phyloP scores from a whole-genome alignment of 2,113 vertebrate species.

The Fukomys damarensis region DNA sequence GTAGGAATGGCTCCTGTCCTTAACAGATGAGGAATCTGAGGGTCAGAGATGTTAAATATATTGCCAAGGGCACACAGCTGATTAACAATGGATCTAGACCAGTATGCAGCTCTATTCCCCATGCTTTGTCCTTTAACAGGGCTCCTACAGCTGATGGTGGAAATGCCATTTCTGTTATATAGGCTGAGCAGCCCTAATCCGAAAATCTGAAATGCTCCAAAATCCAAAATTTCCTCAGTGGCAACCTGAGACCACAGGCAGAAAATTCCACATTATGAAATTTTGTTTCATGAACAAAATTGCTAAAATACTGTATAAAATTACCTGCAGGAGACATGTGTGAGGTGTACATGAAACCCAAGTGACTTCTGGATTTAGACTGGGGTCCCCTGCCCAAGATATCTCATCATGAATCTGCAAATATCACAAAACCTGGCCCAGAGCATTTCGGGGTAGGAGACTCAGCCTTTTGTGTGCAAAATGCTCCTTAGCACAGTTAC shows the following conservation, averaged over 20 bases:
- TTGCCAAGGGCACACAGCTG: background rate
- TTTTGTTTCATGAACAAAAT: background rate
- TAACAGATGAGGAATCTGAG: background rate
- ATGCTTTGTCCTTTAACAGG: background rate
- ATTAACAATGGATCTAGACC: background rate
- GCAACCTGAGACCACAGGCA: background rate
- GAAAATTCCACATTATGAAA: background rate
- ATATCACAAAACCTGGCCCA: background rate
- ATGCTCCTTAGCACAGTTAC: too few relatives aligned
- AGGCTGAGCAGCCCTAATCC: background rate
- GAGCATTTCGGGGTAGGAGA: background rate
- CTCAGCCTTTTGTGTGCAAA: background rate
- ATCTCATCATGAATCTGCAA: background rate
- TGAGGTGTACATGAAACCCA: background rate
- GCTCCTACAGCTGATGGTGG: background rate
- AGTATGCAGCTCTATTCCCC: background rate
- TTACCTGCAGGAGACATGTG: background rate
- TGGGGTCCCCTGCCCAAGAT: background rate
- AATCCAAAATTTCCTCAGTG: background rate
- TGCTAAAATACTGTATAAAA: background rate
- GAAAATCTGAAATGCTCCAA: background rate
- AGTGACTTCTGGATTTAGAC: background rate
- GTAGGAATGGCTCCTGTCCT: background rate
- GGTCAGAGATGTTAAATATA: background rate
- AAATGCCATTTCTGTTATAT: background rate